phyloP scores from a whole-genome alignment of 2,113 vertebrate species.

The Siphamia tubifer region DNA sequence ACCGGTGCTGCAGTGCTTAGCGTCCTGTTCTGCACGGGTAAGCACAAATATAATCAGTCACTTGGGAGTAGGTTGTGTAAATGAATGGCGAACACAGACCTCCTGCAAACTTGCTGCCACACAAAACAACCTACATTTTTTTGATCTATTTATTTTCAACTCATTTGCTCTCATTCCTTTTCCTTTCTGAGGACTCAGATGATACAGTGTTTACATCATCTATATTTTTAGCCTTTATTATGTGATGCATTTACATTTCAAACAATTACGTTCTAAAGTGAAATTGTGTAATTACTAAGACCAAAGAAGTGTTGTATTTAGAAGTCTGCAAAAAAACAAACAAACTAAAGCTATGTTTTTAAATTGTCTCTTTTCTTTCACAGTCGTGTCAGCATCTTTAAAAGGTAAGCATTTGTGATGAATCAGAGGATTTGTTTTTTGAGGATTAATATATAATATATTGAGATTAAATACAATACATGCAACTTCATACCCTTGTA shows the following conservation, averaged over 20 bases:
- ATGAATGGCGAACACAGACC: slow-evolving; percentile 15
- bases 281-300: slow-evolving; percentile 6
- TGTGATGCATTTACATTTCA: slow-evolving; percentile 53
- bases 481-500: too few species aligned
- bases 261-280: neutral
- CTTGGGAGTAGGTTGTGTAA: slow-evolving; percentile 20
- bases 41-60: slow-evolving; percentile 52
- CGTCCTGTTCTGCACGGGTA: slow-evolving; percentile 70
- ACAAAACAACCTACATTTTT: neutral
- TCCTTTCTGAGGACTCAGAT: neutral
- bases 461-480: neutral
- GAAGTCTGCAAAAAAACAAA: neutral
- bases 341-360: neutral
- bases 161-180: slow-evolving; percentile 4
- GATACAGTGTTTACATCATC: neutral
- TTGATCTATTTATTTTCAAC: slow-evolving; percentile 7
- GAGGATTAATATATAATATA: neutral
- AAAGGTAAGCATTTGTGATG: too few species aligned
- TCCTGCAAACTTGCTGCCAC: slow-evolving; percentile 1
- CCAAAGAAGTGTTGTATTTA: slow-evolving; percentile 22
- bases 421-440: too few species aligned
- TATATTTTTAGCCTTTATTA: slow-evolving; percentile 19
- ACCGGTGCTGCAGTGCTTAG: slow-evolving; percentile 45
- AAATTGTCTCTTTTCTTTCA: slow-evolving; percentile 8
- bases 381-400: slow-evolving; percentile 51